Evolutionary conservation across 2,797 vertebrate species (phyloP).

Genomic region (Sibirionetta formosa): DNA sequence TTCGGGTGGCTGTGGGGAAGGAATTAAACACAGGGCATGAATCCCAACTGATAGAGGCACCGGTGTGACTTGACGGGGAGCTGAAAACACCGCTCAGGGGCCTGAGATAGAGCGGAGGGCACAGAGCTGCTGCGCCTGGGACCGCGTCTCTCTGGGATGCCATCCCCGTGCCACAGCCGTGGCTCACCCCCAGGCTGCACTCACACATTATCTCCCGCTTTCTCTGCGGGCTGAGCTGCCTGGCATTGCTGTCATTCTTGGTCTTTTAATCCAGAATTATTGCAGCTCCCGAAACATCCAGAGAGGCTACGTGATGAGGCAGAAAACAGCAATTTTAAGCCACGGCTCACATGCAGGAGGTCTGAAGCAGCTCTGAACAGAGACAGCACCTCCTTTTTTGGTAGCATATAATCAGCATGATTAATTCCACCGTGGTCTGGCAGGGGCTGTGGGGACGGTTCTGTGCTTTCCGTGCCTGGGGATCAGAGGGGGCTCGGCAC

Average conservation of each 20-base stretch:
- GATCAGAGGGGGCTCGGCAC: slow-evolving; percentile 5
- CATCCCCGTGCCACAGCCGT: not conserved
- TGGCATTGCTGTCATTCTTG: slow-evolving; percentile 56
- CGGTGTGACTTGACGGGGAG: slow-evolving; percentile 3
- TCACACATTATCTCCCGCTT: not conserved
- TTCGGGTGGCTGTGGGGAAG: not conserved
- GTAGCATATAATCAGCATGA: slow-evolving; percentile 71
- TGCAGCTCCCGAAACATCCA: slow-evolving; percentile 23
- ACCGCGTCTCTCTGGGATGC: not conserved
- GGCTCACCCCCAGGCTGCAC: slow-evolving; percentile 13
- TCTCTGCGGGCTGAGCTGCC: slow-evolving; percentile 30
- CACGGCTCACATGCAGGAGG: slow-evolving; percentile 29
- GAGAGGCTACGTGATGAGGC: not conserved
- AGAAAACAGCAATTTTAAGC: slow-evolving; percentile 68
- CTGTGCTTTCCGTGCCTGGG: slow-evolving; percentile 47
- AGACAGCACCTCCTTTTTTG: slow-evolving; percentile 80
- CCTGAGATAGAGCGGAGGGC: not conserved
- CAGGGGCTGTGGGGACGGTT: slow-evolving; percentile 43
- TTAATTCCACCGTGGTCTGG: slow-evolving; percentile 74
- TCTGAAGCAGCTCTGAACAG: slow-evolving; percentile 48
- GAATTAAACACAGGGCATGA: not conserved
- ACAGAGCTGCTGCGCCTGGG: not conserved
- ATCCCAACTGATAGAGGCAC: slow-evolving; percentile 10
- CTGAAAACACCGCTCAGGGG: not conserved
- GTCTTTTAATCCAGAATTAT: slow-evolving; percentile 33